A percentile compares a stretch with the other conserved stretches of the same genome.
Evolutionary conservation across 2,888 invertebrate genomes (phyloP).

Genomic region (Onthophagus sagittarius): DNA sequence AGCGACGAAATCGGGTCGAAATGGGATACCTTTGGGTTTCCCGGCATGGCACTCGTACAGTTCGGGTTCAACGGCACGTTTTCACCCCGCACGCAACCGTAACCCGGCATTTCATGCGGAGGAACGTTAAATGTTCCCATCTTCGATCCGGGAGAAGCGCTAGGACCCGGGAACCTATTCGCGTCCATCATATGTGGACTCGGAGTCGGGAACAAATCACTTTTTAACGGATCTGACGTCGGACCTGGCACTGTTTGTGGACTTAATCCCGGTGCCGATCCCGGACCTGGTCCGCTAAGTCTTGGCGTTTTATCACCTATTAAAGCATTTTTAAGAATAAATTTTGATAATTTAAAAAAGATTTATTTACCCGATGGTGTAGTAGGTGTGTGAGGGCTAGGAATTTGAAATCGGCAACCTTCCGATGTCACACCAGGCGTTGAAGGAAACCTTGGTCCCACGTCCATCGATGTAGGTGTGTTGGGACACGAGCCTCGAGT

Average conservation of each 20-base stretch:
- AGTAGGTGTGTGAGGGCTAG: conserved; percentile 51
- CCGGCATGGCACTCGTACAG: conserved; percentile 54
- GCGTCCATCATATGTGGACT: conserved; percentile 49
- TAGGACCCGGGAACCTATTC: conserved; percentile 49
- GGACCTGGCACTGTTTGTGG: conserved; percentile 47
- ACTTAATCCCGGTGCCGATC: conserved; percentile 43
- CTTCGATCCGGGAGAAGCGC: conserved; percentile 46
- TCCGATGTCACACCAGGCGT: conserved; percentile 44
- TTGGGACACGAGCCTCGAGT: conserved; percentile 51
- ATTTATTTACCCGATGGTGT: conserved; percentile 27
- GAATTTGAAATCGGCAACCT: conserved; percentile 51
- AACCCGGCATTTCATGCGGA: conserved; percentile 47
- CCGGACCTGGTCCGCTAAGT: conserved; percentile 38
- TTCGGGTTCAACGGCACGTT: conserved; percentile 67
- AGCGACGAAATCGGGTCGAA: conserved; percentile 93
- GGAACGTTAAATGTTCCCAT: conserved; percentile 49
- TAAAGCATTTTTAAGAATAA: conserved; percentile 15
- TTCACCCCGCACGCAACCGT: conserved; percentile 53
- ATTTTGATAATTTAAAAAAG: background rate
- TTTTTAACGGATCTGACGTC: conserved; percentile 44
- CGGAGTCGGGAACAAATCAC: conserved; percentile 45
- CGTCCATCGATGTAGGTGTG: conserved; percentile 53
- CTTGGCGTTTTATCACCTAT: conserved; percentile 44
- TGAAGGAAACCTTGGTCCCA: conserved; percentile 47
- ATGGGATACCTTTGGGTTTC: conserved; percentile 62